Evolutionary conservation across 2,888 invertebrate species (phyloP).

Genomic region (Leptinotarsa juncta): DNA sequence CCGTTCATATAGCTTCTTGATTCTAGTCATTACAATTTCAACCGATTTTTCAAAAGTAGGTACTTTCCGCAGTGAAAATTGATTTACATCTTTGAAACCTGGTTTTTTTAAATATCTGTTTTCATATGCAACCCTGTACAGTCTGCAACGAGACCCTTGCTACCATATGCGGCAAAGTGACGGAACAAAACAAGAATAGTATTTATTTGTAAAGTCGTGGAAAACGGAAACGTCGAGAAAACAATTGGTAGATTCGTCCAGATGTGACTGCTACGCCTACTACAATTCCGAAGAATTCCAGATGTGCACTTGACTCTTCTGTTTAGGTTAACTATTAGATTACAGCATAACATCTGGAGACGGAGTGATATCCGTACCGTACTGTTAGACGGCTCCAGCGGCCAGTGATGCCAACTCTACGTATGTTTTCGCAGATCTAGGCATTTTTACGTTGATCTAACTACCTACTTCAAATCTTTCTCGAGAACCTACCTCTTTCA

Average conservation of each 20-base stretch:
- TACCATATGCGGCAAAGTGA: constrained; percentile 30
- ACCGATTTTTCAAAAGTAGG: no score
- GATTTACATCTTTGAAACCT: background rate
- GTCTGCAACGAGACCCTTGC: background rate
- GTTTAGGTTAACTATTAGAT: constrained; percentile 59
- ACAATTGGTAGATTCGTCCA: constrained; percentile 48
- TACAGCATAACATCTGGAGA: constrained; percentile 57
- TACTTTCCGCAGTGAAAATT: no score
- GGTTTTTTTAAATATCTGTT: background rate
- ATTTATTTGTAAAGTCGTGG: constrained; percentile 27
- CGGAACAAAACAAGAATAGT: constrained; percentile 29
- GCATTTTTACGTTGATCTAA: background rate
- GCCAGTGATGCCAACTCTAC: no score
- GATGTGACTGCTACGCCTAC: constrained; percentile 49
- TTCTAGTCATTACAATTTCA: no score
- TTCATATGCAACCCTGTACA: constrained; percentile 6
- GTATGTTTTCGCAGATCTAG: background rate
- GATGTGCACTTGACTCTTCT: constrained; percentile 60
- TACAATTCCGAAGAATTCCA: constrained; percentile 56
- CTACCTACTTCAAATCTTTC: no score
- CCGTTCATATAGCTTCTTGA: no score
- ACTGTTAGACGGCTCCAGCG: constrained; percentile 24
- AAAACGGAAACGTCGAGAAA: constrained; percentile 49
- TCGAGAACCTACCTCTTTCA: no score
- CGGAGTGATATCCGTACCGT: constrained; percentile 39